phyloP scores from a whole-genome alignment of 2,113 vertebrate species.

The Amblyopsis rosae region DNA sequence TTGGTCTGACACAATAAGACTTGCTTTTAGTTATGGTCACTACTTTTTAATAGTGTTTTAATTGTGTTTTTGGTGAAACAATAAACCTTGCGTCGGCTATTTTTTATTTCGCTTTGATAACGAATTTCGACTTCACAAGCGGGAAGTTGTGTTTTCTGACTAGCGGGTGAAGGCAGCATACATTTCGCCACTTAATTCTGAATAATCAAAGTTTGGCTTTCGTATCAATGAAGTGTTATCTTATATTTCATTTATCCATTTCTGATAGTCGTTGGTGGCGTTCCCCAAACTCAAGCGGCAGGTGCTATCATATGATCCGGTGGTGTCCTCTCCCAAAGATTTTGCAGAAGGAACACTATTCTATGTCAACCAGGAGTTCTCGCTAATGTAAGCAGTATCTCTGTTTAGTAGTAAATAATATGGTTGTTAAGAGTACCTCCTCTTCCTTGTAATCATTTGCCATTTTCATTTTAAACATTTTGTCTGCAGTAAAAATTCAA shows the following conservation, averaged over 20 bases:
- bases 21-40: too few relatives aligned
- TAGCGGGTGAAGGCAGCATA: too few relatives aligned
- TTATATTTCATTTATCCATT: constrained; percentile 4
- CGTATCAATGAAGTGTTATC: constrained; percentile 21
- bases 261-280: constrained; percentile 92
- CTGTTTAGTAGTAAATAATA: neutral
- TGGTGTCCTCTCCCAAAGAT: constrained; percentile 98
- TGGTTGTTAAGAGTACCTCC: neutral
- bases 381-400: constrained; percentile 88
- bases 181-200: too few relatives aligned
- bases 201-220: neutral
- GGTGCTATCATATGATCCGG: constrained; percentile 94
- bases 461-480: constrained; percentile 1
- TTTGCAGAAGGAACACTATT: constrained; percentile 98
- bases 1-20: too few relatives aligned
- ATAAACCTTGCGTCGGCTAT: too few relatives aligned
- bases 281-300: constrained; percentile 99
- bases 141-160: too few relatives aligned
- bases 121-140: too few relatives aligned
- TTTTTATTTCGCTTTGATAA: too few relatives aligned
- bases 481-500: constrained; percentile 92
- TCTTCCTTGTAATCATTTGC: neutral
- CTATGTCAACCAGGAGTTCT: constrained; percentile 99
- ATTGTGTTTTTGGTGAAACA: too few relatives aligned
- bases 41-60: too few relatives aligned